Conservation (phyloP, 2,797 vertebrate genomes). For the Danio albolineatus region DNA sequence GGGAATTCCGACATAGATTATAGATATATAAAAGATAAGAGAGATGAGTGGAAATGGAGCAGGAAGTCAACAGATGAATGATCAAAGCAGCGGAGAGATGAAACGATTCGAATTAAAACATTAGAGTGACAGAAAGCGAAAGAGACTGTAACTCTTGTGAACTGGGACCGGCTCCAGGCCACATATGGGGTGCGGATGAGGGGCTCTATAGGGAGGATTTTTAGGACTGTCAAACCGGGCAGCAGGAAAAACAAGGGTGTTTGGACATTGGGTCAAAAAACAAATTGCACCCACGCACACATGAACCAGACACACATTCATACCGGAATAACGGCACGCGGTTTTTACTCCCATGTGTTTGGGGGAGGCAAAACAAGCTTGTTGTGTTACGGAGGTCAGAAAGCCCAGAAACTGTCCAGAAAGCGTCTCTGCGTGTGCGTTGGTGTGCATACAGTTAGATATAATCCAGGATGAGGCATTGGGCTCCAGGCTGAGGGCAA, state of each 20-base stretch:
- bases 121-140: conserved; percentile 13
- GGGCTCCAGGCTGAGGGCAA: conserved; percentile 51
- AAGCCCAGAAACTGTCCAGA: conserved; percentile 37
- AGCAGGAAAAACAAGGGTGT: conserved; percentile 60
- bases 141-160: conserved; percentile 3
- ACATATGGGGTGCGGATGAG: neutral
- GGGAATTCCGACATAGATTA: neutral
- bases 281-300: neutral
- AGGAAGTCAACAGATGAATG: conserved; percentile 52
- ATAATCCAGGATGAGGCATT: conserved; percentile 42
- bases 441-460: conserved; percentile 42
- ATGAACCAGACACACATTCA: neutral
- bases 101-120: conserved; percentile 21
- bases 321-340: neutral
- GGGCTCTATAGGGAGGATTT: conserved; percentile 25
- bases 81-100: conserved; percentile 42
- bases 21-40: conserved; percentile 35
- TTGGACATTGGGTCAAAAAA: conserved; percentile 57
- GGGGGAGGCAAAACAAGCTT: conserved; percentile 42
- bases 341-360: conserved; percentile 15
- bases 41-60: conserved; percentile 39
- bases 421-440: conserved; percentile 24
- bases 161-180: conserved; percentile 45
- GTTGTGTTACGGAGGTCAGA: conserved; percentile 20
- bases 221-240: conserved; percentile 71